Evolutionary conservation across 2,888 invertebrate species (phyloP).

Genomic region (Candidula unifasciata): DNA sequence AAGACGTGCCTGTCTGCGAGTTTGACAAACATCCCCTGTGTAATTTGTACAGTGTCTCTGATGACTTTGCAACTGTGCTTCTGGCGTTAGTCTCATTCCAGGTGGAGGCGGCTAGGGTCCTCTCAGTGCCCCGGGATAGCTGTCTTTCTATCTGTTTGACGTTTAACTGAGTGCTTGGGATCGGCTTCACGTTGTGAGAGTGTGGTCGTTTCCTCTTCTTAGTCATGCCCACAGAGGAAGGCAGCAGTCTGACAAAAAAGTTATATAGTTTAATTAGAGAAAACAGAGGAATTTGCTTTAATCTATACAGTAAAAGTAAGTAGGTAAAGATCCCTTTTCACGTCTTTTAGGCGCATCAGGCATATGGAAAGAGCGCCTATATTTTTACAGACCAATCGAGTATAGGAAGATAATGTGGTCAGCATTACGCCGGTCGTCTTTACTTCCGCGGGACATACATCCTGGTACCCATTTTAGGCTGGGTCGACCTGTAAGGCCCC

Average conservation of each 20-base stretch:
- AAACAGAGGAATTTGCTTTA: too few species aligned
- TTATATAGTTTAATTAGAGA: not conserved
- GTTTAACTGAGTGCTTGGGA: slow-evolving; percentile 33
- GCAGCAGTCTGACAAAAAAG: slow-evolving; percentile 16
- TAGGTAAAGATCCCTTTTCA: too few species aligned
- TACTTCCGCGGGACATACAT: too few species aligned
- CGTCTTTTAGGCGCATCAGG: too few species aligned
- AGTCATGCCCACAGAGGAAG: slow-evolving; percentile 18
- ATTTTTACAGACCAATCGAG: too few species aligned
- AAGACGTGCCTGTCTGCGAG: not conserved
- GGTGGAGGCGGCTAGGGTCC: not conserved
- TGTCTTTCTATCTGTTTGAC: slow-evolving; percentile 28
- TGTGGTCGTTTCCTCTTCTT: slow-evolving; percentile 26
- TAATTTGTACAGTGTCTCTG: not conserved
- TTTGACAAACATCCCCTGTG: not conserved
- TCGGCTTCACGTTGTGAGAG: not conserved
- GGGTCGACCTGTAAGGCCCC: too few species aligned
- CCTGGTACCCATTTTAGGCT: too few species aligned
- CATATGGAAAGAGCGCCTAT: too few species aligned
- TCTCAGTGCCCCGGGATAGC: not conserved
- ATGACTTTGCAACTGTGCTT: not conserved
- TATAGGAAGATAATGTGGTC: too few species aligned
- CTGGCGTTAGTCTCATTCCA: not conserved
- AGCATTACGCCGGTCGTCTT: too few species aligned
- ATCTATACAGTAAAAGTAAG: too few species aligned